These are phyloP conservation scores for Lerema accius DNA, from an alignment of 1,140 invertebrate species.

Conservation along the genomic window DNA sequence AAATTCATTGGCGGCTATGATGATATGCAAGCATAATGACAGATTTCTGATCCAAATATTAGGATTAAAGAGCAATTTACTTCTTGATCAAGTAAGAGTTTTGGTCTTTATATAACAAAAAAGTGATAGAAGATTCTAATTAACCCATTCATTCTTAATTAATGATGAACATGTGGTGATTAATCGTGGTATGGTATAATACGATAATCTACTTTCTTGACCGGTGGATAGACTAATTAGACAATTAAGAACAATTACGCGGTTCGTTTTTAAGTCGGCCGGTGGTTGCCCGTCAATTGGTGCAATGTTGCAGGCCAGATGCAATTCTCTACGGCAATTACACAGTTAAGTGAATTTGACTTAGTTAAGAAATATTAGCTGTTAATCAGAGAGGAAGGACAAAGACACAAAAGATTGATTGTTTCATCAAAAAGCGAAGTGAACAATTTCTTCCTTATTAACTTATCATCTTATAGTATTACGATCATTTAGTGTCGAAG, in stretches of 20 bases:
- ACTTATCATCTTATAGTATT: no score
- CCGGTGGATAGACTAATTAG: conserved; percentile 49
- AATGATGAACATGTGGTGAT: conserved; percentile 11
- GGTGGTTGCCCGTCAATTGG: conserved; percentile 53
- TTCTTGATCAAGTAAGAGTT: no score
- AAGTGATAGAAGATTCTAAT: no score
- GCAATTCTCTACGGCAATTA: conserved; percentile 73
- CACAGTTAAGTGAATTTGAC: conserved; percentile 44
- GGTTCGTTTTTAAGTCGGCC: conserved; percentile 46
- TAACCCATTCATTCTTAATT: no score
- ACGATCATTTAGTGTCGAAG: no score
- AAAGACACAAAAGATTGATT: not conserved
- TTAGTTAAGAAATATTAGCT: conserved; percentile 45
- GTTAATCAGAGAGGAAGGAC: not conserved
- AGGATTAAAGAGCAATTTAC: no score
- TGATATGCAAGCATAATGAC: no score
- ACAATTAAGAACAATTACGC: conserved; percentile 75
- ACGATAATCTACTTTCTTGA: conserved; percentile 43
- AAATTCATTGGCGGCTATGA: no score
- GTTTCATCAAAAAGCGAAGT: no score
- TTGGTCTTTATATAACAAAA: not conserved
- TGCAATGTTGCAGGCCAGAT: conserved; percentile 65
- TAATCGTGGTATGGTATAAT: conserved; percentile 5
- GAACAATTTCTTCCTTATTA: no score
- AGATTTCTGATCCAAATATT: no score